A percentile compares a stretch with the other conserved stretches of the same genome.
Conservation (phyloP, 2,888 invertebrate genomes). For the Pharmacophagus antenor region DNA sequence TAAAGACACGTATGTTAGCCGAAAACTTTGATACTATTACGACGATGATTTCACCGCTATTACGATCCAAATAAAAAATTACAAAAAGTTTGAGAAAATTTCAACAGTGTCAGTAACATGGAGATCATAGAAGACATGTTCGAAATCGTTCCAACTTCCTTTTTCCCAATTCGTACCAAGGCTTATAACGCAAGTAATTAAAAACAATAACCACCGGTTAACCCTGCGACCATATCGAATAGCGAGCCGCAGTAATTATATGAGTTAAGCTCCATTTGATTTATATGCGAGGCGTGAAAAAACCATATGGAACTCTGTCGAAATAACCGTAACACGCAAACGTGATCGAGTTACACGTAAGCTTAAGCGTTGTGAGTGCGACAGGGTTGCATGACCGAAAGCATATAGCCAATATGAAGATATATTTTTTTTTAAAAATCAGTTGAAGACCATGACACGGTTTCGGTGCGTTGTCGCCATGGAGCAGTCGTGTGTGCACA, state of each 20-base stretch:
- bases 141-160: slow-evolving; percentile 32
- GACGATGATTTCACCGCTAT: not conserved
- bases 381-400: slow-evolving; percentile 37
- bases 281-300: slow-evolving; percentile 36
- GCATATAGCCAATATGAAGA: slow-evolving; percentile 43
- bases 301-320: slow-evolving; percentile 36
- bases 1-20: too few species aligned
- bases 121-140: slow-evolving; percentile 12
- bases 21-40: not conserved
- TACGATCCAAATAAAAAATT: not conserved
- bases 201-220: slow-evolving; percentile 40
- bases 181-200: slow-evolving; percentile 33
- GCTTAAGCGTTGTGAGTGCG: slow-evolving; percentile 22
- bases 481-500: slow-evolving; percentile 36
- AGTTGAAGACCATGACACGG: slow-evolving; percentile 69
- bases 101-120: slow-evolving; percentile 1
- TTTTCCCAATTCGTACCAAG: slow-evolving; percentile 28
- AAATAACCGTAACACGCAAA: slow-evolving; percentile 21
- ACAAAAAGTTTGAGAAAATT: not conserved
- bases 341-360: slow-evolving; percentile 18
- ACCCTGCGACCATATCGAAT: slow-evolving; percentile 39
- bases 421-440: slow-evolving; percentile 64
- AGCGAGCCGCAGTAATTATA: slow-evolving; percentile 39
- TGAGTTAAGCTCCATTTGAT: slow-evolving; percentile 35
- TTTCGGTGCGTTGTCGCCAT: slow-evolving; percentile 60